Evolutionary conservation across 2,113 vertebrate species (phyloP).

Genomic region (Anolis sagrei): DNA sequence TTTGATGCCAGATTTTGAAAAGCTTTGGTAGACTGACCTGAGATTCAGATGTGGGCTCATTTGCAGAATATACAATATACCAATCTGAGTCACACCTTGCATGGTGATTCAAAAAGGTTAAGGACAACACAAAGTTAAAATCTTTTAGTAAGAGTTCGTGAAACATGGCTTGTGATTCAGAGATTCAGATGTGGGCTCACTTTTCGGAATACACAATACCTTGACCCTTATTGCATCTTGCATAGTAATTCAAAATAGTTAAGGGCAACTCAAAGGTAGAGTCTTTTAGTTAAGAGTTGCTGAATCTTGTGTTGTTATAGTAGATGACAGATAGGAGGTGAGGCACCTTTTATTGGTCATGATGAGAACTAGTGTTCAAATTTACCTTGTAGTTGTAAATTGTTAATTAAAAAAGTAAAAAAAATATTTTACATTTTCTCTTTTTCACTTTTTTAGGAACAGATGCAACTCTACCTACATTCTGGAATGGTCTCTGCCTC

Average conservation of each 20-base stretch:
- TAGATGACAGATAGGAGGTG: neutral
- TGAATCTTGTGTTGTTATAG: neutral
- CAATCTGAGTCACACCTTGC: neutral
- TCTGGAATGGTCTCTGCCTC: slow-evolving; percentile 83
- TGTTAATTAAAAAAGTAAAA: too few species aligned
- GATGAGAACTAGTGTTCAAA: neutral
- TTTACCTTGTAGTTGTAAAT: neutral
- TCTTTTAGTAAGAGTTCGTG: neutral
- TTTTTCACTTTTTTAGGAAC: slow-evolving; percentile 80
- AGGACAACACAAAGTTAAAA: neutral
- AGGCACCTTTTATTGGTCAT: neutral
- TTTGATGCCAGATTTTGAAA: neutral
- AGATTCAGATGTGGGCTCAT: too few species aligned
- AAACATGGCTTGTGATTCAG: neutral
- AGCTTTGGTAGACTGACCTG: neutral
- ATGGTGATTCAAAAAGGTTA: too few species aligned
- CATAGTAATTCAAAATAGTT: too few species aligned
- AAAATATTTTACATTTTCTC: neutral
- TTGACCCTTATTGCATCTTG: neutral
- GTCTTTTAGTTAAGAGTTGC: neutral
- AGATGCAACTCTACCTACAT: slow-evolving; percentile 86
- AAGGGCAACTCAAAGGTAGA: neutral
- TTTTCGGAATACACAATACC: neutral
- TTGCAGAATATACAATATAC: neutral
- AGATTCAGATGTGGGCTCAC: too few species aligned